Percentiles rank a stretch among this genome's conserved stretches.
Conservation (phyloP, 2,113 vertebrate genomes). For the Nesoenas mayeri region DNA sequence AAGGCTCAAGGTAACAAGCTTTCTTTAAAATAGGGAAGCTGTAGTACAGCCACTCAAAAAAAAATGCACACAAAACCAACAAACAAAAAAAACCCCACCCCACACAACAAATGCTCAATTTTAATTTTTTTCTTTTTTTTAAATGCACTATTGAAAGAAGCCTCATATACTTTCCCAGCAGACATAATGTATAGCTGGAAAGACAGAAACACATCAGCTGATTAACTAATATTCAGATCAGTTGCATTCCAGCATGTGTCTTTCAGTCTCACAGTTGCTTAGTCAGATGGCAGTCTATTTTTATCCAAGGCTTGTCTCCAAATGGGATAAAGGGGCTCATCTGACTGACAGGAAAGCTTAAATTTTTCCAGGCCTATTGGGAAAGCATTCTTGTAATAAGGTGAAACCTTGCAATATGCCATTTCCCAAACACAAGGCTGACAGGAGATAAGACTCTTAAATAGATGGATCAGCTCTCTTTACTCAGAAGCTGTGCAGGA, state of each 20-base stretch:
- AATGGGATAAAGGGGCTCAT: conserved; percentile 63
- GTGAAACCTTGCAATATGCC: not conserved
- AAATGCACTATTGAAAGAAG: not conserved
- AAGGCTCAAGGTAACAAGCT: not conserved
- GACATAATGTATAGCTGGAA: not conserved
- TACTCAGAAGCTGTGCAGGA: conserved; percentile 8
- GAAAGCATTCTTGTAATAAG: not conserved
- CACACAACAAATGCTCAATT: not conserved
- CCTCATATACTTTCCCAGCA: not conserved
- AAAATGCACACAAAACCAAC: not conserved
- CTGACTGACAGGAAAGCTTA: conserved; percentile 62
- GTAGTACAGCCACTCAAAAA: not conserved
- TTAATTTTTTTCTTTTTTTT: not conserved
- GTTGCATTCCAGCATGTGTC: not conserved
- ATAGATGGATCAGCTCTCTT: conserved; percentile 29
- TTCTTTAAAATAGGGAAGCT: not conserved
- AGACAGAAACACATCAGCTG: not conserved
- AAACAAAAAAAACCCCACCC: not conserved
- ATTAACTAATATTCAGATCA: conserved; percentile 4
- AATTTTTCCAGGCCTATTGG: not conserved
- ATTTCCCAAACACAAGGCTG: conserved; percentile 24
- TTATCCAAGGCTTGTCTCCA: conserved; percentile 34
- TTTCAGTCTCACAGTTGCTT: conserved; percentile 27
- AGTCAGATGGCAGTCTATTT: conserved; percentile 63
- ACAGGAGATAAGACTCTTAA: conserved; percentile 42